Conservation (phyloP, 2,888 invertebrate genomes). For the Anorthoa munda region DNA sequence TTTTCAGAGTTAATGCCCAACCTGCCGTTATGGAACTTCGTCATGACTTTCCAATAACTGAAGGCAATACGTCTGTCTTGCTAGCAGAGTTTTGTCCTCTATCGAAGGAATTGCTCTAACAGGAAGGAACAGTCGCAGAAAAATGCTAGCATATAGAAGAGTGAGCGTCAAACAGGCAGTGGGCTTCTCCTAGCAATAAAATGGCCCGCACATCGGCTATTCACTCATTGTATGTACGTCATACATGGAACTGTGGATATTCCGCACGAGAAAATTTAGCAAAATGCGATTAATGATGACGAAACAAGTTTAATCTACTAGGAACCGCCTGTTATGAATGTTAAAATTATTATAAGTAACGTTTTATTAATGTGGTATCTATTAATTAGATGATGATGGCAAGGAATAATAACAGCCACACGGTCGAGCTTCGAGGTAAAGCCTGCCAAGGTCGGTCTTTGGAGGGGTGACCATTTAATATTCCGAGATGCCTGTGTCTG, state of each 20-base stretch:
- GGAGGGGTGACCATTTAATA: no score
- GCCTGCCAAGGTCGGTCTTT: not conserved
- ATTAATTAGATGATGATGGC: not conserved
- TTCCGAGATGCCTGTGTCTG: no score
- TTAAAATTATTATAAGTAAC: no score
- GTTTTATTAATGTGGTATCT: not conserved
- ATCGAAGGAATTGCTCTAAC: no score
- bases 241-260: not conserved
- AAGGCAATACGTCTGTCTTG: not conserved
- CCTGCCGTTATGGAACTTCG: not conserved
- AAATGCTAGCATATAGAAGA: slow-evolving; percentile 4
- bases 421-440: not conserved
- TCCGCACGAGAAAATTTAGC: slow-evolving; percentile 12
- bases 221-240: slow-evolving; percentile 16
- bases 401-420: not conserved
- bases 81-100: not conserved
- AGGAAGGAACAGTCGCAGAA: not conserved
- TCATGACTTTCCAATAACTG: no score
- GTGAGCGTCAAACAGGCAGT: not conserved
- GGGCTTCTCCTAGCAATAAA: slow-evolving; percentile 39
- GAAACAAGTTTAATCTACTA: no score
- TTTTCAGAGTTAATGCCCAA: not conserved
- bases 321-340: no score
- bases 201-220: slow-evolving; percentile 29
- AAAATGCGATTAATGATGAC: no score